phyloP scores from a whole-genome alignment of 2,797 vertebrate species.

The Distichodus sexfasciatus region DNA sequence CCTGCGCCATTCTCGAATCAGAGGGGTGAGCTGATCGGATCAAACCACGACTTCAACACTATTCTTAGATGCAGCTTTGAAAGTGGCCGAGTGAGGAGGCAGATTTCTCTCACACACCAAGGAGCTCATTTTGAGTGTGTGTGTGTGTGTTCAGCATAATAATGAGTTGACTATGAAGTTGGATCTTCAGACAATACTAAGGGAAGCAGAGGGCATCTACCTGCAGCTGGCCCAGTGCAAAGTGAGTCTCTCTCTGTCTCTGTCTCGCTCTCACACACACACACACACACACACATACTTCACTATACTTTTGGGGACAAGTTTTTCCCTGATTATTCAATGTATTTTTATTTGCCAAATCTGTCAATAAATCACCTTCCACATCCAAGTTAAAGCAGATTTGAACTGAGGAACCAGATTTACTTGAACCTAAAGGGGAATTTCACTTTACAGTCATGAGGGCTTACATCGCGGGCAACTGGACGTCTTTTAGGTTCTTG shows the following conservation, averaged over 20 bases:
- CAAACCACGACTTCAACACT: constrained; percentile 88
- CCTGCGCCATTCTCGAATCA: constrained; percentile 87
- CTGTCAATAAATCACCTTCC: no score
- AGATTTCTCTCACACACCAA: neutral
- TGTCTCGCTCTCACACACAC: no score
- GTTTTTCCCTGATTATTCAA: no score
- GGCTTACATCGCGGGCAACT: no score
- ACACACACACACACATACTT: neutral
- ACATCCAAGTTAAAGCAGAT: no score
- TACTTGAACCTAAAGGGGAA: no score
- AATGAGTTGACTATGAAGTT: constrained; percentile 90
- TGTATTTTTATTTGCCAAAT: no score
- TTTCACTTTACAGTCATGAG: no score
- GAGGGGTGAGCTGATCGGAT: constrained; percentile 83
- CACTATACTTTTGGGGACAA: no score
- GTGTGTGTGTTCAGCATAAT: constrained; percentile 76
- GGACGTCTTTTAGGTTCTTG: no score
- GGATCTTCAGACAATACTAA: constrained; percentile 78
- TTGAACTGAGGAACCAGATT: no score
- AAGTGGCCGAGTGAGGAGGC: constrained; percentile 42
- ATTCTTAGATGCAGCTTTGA: constrained; percentile 73
- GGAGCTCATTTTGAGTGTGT: neutral
- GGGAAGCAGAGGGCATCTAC: constrained; percentile 80
- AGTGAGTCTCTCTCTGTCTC: no score
- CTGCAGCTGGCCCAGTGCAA: constrained; percentile 72